These are phyloP conservation scores for Prunella fulvescens DNA, from an alignment of 2,113 vertebrate species.

Conservation along the genomic window DNA sequence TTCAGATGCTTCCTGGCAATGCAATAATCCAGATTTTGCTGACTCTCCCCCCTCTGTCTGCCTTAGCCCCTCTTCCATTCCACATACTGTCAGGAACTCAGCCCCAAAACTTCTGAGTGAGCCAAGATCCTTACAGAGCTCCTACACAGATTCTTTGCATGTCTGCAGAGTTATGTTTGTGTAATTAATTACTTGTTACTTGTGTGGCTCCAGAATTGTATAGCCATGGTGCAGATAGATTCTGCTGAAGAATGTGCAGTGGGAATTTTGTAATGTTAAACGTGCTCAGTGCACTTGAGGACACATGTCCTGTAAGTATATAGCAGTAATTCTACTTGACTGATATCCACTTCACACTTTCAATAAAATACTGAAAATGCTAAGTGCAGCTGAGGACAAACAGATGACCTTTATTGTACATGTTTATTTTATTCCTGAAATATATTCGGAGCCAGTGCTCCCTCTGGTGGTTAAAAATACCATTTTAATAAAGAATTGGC, in stretches of 20 bases:
- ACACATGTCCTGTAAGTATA: not conserved
- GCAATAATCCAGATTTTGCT: not conserved
- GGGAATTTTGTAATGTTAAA: conserved; percentile 25
- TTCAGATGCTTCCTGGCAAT: not conserved
- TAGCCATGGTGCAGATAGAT: not conserved
- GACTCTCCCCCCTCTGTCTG: not conserved
- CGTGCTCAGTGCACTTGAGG: conserved; percentile 29
- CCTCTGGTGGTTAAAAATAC: conserved; percentile 42
- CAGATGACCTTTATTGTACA: conserved; percentile 4
- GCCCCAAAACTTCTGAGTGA: not conserved
- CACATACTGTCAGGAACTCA: not conserved
- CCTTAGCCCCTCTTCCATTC: not conserved
- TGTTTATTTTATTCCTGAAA: conserved; percentile 23
- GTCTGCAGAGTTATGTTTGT: conserved; percentile 5
- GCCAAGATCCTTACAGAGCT: conserved; percentile 21
- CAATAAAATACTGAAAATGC: conserved; percentile 33
- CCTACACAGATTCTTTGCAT: conserved; percentile 30
- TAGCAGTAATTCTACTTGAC: conserved; percentile 34
- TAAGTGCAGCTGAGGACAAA: conserved; percentile 56
- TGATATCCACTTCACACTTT: conserved; percentile 47
- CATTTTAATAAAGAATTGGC: not conserved
- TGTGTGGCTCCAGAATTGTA: not conserved
- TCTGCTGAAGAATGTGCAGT: not conserved
- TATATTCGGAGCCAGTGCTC: not conserved
- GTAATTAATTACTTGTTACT: conserved; percentile 33